These are phyloP conservation scores for Loxodonta africana DNA, from an alignment of 2,113 vertebrate species.

Conservation along the genomic window DNA sequence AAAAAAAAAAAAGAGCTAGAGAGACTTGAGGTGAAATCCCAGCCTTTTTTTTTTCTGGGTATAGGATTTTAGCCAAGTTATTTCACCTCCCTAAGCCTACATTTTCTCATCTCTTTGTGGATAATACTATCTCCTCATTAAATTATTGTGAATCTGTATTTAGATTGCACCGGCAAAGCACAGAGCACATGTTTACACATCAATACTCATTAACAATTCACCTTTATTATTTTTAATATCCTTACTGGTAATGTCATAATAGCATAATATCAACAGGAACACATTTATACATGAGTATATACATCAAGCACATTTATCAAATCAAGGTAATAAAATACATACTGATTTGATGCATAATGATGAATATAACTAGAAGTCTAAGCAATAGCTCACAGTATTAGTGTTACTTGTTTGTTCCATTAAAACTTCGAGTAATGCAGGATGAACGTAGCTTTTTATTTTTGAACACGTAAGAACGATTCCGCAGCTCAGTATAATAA, in stretches of 20 bases:
- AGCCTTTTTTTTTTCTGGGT: not conserved
- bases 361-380: not conserved
- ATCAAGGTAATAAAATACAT: not conserved
- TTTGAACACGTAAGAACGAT: not conserved
- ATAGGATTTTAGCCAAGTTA: not conserved
- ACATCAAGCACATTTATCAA: not conserved
- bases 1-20: not conserved
- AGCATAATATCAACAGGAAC: not conserved
- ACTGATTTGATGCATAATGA: not conserved
- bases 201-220: too few relatives aligned
- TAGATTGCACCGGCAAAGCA: not conserved
- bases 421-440: not conserved
- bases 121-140: not conserved
- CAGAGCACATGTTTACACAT: not conserved
- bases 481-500: not conserved
- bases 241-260: not conserved
- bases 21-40: not conserved
- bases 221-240: not conserved
- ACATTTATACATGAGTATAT: not conserved
- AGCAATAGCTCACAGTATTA: not conserved
- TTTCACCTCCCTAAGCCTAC: not conserved
- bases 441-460: not conserved
- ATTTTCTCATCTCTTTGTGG: not conserved
- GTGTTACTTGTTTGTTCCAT: not conserved
- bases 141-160: not conserved